Evolutionary conservation across 2,888 invertebrate species (phyloP), one percentile per base, ranked within the genome.

Genomic region (Plemyria rubiginata): DNA sequence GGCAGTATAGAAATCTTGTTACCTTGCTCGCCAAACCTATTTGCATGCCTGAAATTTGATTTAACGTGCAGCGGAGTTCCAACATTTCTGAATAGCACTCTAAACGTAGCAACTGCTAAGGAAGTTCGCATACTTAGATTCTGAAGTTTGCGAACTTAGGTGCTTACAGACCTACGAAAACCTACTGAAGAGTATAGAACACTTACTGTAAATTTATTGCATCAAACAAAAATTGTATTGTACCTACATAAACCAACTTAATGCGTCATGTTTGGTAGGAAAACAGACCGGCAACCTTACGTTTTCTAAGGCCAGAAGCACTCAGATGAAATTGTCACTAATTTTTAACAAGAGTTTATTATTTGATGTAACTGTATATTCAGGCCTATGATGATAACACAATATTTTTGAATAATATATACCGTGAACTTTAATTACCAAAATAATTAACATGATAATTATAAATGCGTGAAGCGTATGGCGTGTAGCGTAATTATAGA

Each of bases 11-110:
- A 45, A 58, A 58, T 52, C 45, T 51, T 51, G 58, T 58, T 58
- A 58, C 38, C 45, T 45, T 28, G 51, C 58, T 45, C 51, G 58
- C 51, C 51, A 45, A 38, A 43, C 45, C 22, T 51, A 58, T 58
- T 58, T 58, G 58, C 58, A 58, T 52, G 36, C n/a, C 45, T 45
- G 51, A 58, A 51, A 58, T 51, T 36, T 43, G 36, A 45, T 58
- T 58, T 58, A 11, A 40, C 13, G 11, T 11, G 4, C 9, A 16
- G 15, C n/a, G 11, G 16, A 45, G 9, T 45, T 45, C n/a, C 9
- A 45, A 11, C 36, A 11, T 38, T 38, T 38, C 11, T 11, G 8
- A 8, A 32, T 7, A 38, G 11, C 16, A 16, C 4, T 41, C 4
- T 9, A 40, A 40, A 40, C 12, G 11, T 40, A 12, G 36, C 36